Evolutionary conservation across 2,113 vertebrate genomes (phyloP).

Genomic region (Saiga tatarica): DNA sequence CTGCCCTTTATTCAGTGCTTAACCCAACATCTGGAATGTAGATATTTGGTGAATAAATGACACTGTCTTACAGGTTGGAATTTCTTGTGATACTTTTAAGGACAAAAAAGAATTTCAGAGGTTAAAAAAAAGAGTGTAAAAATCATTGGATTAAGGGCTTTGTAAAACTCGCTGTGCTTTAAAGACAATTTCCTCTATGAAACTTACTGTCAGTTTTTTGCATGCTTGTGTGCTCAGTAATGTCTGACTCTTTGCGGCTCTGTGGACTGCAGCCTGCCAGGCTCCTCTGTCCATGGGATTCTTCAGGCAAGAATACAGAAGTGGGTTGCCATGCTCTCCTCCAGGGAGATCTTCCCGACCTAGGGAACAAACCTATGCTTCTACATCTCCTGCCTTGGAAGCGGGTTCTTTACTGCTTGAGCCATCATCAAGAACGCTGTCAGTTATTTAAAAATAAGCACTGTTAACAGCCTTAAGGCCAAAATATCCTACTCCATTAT

Average conservation of each 20-base stretch:
- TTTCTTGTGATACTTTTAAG: conserved; percentile 12
- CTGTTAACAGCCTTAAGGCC: not conserved
- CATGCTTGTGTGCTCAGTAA: not conserved
- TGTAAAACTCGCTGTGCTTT: not conserved
- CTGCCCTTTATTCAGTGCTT: not conserved
- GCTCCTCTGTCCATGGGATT: not conserved
- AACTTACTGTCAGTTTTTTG: not conserved
- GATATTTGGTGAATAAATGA: conserved; percentile 20
- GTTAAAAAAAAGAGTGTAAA: not conserved
- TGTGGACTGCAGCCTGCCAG: not conserved
- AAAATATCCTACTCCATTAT: not conserved
- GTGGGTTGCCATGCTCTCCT: not conserved
- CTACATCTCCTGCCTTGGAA: not conserved
- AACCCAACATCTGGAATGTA: not conserved
- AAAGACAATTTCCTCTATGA: not conserved
- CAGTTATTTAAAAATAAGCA: conserved; percentile 4
- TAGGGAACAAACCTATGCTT: not conserved
- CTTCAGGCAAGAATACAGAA: not conserved
- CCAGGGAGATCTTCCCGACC: not conserved
- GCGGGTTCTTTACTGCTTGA: not conserved
- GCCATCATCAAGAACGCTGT: not conserved
- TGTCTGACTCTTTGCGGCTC: not conserved
- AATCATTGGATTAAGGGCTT: not conserved
- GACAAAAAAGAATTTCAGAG: not conserved
- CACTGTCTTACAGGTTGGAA: not conserved